These are phyloP conservation scores for Aethina tumida DNA, from an alignment of 1,140 invertebrate species.

Conservation along the genomic window DNA sequence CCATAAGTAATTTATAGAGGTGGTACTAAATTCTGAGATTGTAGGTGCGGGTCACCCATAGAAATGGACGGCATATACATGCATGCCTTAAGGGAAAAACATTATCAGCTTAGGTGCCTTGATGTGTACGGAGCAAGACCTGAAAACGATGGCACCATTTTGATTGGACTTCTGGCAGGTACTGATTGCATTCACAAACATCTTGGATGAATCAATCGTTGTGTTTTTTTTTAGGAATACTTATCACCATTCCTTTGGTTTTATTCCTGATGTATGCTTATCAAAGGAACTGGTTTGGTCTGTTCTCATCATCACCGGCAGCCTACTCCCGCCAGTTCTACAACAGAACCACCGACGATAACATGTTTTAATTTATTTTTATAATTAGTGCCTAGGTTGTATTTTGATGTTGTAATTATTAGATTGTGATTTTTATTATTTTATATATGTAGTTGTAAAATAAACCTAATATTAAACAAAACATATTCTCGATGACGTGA, in stretches of 20 bases:
- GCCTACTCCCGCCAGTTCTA: slow-evolving; percentile 59
- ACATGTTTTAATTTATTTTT: not conserved
- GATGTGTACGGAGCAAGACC: slow-evolving; percentile 49
- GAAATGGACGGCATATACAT: slow-evolving; percentile 48
- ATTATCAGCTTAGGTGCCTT: slow-evolving; percentile 48
- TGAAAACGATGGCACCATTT: slow-evolving; percentile 52
- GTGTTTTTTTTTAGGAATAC: slow-evolving; percentile 39
- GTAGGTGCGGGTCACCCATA: slow-evolving; percentile 46
- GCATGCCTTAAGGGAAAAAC: slow-evolving; percentile 41
- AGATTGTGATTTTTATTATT: no score
- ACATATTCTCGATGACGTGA: no score
- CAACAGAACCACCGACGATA: slow-evolving; percentile 28
- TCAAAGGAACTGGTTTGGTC: slow-evolving; percentile 50
- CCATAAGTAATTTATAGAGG: not conserved
- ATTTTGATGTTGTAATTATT: slow-evolving; percentile 1
- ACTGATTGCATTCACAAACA: slow-evolving; percentile 1
- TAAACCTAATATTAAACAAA: no score
- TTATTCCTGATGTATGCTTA: slow-evolving; percentile 47
- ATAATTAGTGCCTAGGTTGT: not conserved
- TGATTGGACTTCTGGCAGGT: slow-evolving; percentile 58
- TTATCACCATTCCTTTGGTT: slow-evolving; percentile 54
- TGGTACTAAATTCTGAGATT: slow-evolving; percentile 14
- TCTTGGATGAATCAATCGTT: no score
- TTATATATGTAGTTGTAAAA: no score
- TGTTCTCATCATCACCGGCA: slow-evolving; percentile 37